Percentiles rank a stretch among this genome's conserved stretches.
Evolutionary conservation across 2,113 vertebrate genomes (phyloP).

Genomic region (Ophiodon elongatus): DNA sequence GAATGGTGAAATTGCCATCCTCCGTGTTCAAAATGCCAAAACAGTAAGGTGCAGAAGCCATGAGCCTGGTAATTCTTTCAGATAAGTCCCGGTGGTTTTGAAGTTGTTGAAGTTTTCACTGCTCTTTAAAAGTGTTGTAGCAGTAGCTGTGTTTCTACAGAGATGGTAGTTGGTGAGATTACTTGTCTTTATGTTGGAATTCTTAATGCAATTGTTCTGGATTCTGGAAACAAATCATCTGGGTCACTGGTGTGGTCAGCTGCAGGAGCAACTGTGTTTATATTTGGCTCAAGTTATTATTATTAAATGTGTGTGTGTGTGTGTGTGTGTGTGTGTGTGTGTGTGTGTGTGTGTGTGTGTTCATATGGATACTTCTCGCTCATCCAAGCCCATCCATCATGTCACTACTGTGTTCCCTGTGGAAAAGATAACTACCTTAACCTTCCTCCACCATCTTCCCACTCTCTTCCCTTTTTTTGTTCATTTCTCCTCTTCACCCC

Average conservation of each 20-base stretch:
- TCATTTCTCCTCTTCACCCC: background rate
- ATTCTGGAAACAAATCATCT: background rate
- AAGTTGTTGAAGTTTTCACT: background rate
- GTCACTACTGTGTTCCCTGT: background rate
- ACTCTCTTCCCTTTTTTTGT: background rate
- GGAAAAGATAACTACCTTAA: background rate
- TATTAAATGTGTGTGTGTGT: background rate
- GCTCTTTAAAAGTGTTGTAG: background rate
- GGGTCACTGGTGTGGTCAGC: conserved; percentile 22
- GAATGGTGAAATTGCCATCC: background rate
- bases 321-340: conserved; percentile 30
- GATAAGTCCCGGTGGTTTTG: background rate
- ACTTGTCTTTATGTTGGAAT: background rate
- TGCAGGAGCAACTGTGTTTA: conserved; percentile 37
- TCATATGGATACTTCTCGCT: conserved; percentile 10
- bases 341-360: conserved; percentile 30
- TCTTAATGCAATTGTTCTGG: background rate
- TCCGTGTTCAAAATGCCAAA: background rate
- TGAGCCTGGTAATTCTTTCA: background rate
- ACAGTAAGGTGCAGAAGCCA: background rate
- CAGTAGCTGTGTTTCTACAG: background rate
- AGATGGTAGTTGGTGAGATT: background rate
- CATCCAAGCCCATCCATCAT: conserved; percentile 55
- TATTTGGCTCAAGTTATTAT: conserved; percentile 30
- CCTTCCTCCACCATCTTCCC: conserved; percentile 9